These are phyloP conservation scores for Lasiurus borealis DNA, from an alignment of 2,113 vertebrate genomes.

Conservation along the genomic window DNA sequence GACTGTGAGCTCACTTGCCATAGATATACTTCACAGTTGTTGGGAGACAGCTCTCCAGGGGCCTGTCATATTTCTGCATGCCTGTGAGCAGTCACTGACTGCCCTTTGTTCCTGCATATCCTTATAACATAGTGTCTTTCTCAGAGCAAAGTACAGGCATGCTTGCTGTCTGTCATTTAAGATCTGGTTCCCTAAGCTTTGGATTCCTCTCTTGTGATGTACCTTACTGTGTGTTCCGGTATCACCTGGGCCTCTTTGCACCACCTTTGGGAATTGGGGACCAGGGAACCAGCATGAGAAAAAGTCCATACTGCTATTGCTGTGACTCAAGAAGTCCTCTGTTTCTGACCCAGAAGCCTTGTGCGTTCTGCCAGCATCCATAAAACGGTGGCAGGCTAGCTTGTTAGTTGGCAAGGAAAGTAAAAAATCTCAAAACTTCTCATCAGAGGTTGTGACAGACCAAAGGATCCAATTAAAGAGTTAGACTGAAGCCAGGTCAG, in stretches of 20 bases:
- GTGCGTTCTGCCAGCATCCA: not conserved
- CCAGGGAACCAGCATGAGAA: not conserved
- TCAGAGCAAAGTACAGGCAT: not conserved
- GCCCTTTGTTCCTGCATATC: not conserved
- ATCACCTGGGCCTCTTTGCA: not conserved
- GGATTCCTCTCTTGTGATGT: not conserved
- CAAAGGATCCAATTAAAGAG: conserved; percentile 46
- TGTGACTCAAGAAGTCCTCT: not conserved
- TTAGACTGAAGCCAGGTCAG: not conserved
- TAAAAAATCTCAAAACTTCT: conserved; percentile 10
- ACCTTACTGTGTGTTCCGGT: not conserved
- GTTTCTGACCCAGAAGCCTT: not conserved
- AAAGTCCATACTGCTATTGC: not conserved
- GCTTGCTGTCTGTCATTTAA: not conserved
- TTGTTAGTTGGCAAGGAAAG: not conserved
- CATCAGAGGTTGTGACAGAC: not conserved
- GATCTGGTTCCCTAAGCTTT: not conserved
- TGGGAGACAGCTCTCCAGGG: not conserved
- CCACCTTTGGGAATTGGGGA: not conserved
- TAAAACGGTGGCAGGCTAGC: not conserved
- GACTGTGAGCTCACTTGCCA: not conserved
- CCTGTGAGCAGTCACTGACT: not conserved
- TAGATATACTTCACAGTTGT: not conserved
- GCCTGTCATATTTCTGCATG: conserved; percentile 1
- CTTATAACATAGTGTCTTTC: conserved; percentile 17